Percentiles rank a stretch among this genome's conserved stretches.
phyloP scores from a whole-genome alignment of 2,113 vertebrate species.

The Coracopsis vasa region DNA sequence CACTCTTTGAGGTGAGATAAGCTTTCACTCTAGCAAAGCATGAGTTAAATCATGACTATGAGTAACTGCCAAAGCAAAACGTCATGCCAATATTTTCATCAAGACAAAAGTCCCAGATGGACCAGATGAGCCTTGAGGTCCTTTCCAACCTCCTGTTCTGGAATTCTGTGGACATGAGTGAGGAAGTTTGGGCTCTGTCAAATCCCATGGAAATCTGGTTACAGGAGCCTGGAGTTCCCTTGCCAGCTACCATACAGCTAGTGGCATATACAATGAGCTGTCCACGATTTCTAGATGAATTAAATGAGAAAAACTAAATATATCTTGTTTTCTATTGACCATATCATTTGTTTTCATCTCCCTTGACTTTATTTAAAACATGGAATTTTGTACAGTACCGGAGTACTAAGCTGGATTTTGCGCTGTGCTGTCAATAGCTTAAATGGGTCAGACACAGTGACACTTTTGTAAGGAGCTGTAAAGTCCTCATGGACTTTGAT shows the following conservation, averaged over 20 bases:
- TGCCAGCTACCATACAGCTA: background rate
- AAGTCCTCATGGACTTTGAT: background rate
- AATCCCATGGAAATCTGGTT: background rate
- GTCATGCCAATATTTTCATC: fast-evolving
- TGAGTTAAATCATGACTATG: background rate
- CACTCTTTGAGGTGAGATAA: background rate
- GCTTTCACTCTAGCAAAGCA: background rate
- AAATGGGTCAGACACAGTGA: background rate
- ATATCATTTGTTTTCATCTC: background rate
- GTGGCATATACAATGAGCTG: background rate
- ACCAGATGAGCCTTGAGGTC: background rate
- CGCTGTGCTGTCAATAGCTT: background rate
- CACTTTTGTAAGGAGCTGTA: background rate
- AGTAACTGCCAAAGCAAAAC: background rate
- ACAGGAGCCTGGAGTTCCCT: background rate
- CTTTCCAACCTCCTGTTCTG: background rate
- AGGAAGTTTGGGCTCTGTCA: background rate
- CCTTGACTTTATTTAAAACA: background rate
- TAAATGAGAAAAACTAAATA: background rate
- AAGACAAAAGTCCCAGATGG: background rate
- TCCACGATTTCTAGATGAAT: background rate
- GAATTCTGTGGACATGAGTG: background rate
- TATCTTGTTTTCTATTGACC: background rate
- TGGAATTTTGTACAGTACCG: background rate
- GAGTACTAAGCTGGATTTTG: background rate